These are phyloP conservation scores for Scomber japonicus DNA, from an alignment of 2,113 vertebrate genomes.

Conservation along the genomic window DNA sequence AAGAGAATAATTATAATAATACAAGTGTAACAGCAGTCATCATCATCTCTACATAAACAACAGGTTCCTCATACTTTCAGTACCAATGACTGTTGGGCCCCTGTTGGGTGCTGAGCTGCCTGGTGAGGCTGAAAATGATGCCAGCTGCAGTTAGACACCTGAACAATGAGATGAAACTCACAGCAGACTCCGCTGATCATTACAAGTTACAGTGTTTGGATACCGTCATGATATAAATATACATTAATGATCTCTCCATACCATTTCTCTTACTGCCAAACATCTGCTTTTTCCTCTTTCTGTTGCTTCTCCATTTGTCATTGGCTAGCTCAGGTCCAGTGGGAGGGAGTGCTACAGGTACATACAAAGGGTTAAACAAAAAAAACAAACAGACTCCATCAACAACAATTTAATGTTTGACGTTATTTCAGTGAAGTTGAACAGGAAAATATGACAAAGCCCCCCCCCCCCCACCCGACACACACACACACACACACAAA, in stretches of 20 bases:
- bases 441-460: neutral
- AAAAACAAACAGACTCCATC: neutral
- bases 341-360: conserved; percentile 35
- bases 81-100: too few relatives aligned
- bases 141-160: too few relatives aligned
- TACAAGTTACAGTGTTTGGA: neutral
- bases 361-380: neutral
- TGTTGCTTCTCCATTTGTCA: conserved; percentile 17
- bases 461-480: too few relatives aligned
- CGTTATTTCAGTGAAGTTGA: neutral
- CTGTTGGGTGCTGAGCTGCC: too few relatives aligned
- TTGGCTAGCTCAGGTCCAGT: conserved; percentile 62
- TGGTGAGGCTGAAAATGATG: too few relatives aligned
- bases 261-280: conserved; percentile 22
- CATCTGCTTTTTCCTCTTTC: conserved; percentile 1
- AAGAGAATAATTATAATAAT: too few relatives aligned
- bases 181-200: too few relatives aligned
- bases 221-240: neutral
- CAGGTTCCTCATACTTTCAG: too few relatives aligned
- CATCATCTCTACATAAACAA: too few relatives aligned
- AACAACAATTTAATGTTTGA: neutral
- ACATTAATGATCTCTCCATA: conserved; percentile 3
- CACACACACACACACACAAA: too few relatives aligned
- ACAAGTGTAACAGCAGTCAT: too few relatives aligned
- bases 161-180: too few relatives aligned